Evolutionary conservation across 1,140 invertebrate genomes (phyloP).

Genomic region (Steinernema feltiae): DNA sequence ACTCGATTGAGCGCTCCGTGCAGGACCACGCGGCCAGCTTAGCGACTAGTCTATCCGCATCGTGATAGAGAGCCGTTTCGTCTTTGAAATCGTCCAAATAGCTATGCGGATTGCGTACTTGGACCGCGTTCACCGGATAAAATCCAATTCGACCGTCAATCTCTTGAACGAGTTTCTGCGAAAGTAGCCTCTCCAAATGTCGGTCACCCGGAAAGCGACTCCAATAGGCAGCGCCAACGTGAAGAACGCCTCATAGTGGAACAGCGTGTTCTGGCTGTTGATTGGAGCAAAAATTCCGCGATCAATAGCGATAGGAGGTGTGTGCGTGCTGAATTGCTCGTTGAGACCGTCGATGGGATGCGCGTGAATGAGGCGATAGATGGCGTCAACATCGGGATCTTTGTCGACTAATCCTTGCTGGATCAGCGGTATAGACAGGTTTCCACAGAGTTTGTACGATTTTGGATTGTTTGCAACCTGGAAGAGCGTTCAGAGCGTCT

Average conservation of each 20-base stretch:
- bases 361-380: conserved; percentile 48
- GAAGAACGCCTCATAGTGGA: too few relatives aligned
- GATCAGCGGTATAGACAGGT: conserved; percentile 35
- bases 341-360: conserved; percentile 30
- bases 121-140: conserved; percentile 30
- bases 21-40: neutral
- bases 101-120: conserved; percentile 28
- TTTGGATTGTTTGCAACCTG: neutral
- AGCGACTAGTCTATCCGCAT: neutral
- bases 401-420: conserved; percentile 58
- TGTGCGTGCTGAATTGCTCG: neutral
- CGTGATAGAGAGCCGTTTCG: neutral
- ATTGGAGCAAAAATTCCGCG: conserved; percentile 15
- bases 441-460: neutral
- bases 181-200: conserved; percentile 36
- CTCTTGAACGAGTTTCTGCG: conserved; percentile 34
- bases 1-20: neutral
- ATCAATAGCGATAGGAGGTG: conserved; percentile 47
- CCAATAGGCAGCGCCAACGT: conserved; percentile 44
- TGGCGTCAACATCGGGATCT: conserved; percentile 58
- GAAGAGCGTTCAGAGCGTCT: neutral
- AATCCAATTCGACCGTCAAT: conserved; percentile 26
- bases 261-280: too few relatives aligned
- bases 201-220: conserved; percentile 37
- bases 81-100: conserved; percentile 36